A percentile compares a stretch with the other conserved stretches of the same genome.
These are phyloP conservation scores for Halichoerus grypus DNA, from an alignment of 2,113 vertebrate species.

Conservation along the genomic window DNA sequence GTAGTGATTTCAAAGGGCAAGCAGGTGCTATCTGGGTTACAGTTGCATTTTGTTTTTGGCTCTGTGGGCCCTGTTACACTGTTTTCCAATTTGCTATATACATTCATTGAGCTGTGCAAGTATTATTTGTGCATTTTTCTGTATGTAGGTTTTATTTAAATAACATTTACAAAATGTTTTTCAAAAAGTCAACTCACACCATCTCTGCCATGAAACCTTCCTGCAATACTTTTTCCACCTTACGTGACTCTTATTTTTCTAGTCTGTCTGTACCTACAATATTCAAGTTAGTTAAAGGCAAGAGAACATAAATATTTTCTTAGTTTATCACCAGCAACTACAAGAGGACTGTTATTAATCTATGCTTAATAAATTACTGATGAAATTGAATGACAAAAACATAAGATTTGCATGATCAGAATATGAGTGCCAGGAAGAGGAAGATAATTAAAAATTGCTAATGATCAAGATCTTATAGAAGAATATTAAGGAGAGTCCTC, in stretches of 20 bases:
- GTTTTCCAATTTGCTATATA: neutral
- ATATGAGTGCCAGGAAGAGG: neutral
- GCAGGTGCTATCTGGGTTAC: neutral
- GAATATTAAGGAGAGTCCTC: neutral
- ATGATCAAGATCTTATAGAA: neutral
- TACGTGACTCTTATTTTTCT: neutral
- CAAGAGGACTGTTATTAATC: neutral
- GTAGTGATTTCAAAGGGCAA: neutral
- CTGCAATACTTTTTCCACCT: neutral
- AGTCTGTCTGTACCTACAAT: neutral
- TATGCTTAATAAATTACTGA: neutral
- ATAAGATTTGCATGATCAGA: neutral
- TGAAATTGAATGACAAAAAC: neutral
- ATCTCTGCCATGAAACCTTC: neutral
- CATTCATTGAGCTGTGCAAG: neutral
- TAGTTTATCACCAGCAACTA: neutral
- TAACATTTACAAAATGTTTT: neutral
- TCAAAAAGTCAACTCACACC: neutral
- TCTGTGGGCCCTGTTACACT: neutral
- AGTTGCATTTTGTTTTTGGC: neutral
- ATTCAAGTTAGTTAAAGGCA: neutral
- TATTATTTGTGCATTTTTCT: neutral
- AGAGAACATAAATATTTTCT: neutral
- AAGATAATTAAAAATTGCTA: neutral
- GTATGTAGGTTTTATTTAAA: neutral